Evolutionary conservation across 2,113 vertebrate species (phyloP).

Genomic region (Gracilinanus agilis): DNA sequence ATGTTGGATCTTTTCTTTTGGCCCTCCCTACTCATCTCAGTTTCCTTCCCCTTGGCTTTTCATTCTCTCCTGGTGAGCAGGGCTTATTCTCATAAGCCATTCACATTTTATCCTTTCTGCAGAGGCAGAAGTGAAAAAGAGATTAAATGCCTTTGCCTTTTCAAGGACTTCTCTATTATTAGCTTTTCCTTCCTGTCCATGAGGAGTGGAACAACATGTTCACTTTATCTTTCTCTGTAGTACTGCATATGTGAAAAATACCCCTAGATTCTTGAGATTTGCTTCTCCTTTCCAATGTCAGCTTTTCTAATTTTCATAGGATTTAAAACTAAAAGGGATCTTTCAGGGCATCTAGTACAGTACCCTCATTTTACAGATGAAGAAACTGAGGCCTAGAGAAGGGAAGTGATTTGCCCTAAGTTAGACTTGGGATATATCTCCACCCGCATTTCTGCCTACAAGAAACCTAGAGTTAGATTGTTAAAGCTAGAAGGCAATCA

Average conservation of each 20-base stretch:
- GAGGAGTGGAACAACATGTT: not conserved
- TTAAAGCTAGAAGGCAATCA: not conserved
- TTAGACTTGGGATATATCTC: not conserved
- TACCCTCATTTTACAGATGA: not conserved
- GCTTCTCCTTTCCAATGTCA: not conserved
- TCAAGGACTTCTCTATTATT: not conserved
- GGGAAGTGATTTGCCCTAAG: not conserved
- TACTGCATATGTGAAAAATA: not conserved
- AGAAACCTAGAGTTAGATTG: not conserved
- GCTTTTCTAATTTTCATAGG: not conserved
- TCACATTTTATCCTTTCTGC: not conserved
- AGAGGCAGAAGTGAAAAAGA: slow-evolving; percentile 37
- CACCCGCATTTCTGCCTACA: not conserved
- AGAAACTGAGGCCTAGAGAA: not conserved
- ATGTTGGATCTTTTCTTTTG: not conserved
- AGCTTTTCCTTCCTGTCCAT: not conserved
- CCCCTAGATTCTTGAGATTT: not conserved
- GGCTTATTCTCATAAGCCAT: not conserved
- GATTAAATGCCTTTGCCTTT: slow-evolving; percentile 28
- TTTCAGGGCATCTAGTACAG: not conserved
- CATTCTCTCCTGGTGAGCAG: not conserved
- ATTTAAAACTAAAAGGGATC: not conserved
- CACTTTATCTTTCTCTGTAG: not conserved
- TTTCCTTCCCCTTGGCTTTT: not conserved
- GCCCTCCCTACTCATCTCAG: not conserved